Evolutionary conservation across 1,140 invertebrate genomes (phyloP).

Genomic region (Mactra quadrangularis): DNA sequence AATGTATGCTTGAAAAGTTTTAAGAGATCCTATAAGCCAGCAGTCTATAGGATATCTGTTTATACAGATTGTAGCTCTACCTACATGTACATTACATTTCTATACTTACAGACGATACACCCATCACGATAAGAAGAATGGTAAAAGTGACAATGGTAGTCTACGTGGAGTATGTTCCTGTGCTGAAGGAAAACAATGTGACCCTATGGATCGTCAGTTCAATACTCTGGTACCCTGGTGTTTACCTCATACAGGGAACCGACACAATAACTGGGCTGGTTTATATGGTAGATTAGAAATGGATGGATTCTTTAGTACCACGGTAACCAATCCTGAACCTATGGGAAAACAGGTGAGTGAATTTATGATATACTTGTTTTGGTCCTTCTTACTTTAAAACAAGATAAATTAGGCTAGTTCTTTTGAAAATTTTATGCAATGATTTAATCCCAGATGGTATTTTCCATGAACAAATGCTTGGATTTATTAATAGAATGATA

Average conservation of each 20-base stretch:
- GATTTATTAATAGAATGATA: too few relatives aligned
- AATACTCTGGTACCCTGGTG: conserved; percentile 96
- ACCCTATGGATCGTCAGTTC: conserved; percentile 90
- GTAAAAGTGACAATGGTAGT: conserved; percentile 85
- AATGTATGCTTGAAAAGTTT: too few relatives aligned
- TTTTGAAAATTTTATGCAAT: too few relatives aligned
- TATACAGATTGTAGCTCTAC: too few relatives aligned
- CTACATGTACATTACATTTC: too few relatives aligned
- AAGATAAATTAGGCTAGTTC: too few relatives aligned
- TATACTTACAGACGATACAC: conserved; percentile 86
- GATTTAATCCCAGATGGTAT: too few relatives aligned
- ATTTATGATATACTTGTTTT: too few relatives aligned
- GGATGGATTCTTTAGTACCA: conserved; percentile 94
- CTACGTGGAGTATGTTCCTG: conserved; percentile 92
- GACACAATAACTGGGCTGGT: conserved; percentile 94
- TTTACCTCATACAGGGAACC: conserved; percentile 93
- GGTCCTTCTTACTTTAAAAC: too few relatives aligned
- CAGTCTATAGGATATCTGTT: too few relatives aligned
- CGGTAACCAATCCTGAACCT: conserved; percentile 92
- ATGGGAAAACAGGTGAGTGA: conserved; percentile 93
- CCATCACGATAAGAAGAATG: conserved; percentile 89
- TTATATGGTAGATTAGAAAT: conserved; percentile 91
- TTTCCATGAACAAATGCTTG: too few relatives aligned
- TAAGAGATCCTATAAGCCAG: too few relatives aligned
- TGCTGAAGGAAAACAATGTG: conserved; percentile 87